These are phyloP conservation scores for Agrochola lychnidis DNA, from an alignment of 2,888 invertebrate species.

Conservation along the genomic window DNA sequence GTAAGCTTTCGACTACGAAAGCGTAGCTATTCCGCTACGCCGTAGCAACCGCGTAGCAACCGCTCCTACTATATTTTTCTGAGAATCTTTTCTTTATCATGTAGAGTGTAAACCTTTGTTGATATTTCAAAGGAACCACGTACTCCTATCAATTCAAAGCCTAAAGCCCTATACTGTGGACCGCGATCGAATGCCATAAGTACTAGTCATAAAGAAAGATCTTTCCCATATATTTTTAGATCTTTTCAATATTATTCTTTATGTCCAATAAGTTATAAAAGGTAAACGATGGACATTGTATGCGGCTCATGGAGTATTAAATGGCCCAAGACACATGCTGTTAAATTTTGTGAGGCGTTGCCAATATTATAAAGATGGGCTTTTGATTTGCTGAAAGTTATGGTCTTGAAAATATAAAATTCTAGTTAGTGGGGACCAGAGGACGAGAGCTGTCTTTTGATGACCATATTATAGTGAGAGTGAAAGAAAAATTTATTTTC, in stretches of 20 bases:
- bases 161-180: slow-evolving; percentile 7
- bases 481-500: not conserved
- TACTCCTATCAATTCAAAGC: slow-evolving; percentile 16
- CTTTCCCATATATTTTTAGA: slow-evolving; percentile 26
- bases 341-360: slow-evolving; percentile 59
- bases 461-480: not conserved
- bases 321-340: slow-evolving; percentile 43
- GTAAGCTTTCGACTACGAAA: slow-evolving; percentile 8
- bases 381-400: slow-evolving; percentile 54
- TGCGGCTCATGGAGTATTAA: slow-evolving; percentile 52
- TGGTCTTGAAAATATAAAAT: slow-evolving; percentile 42
- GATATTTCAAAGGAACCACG: slow-evolving; percentile 19
- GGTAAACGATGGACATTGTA: slow-evolving; percentile 53
- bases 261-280: slow-evolving; percentile 56
- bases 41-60: slow-evolving; percentile 30
- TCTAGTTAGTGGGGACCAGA: slow-evolving; percentile 17
- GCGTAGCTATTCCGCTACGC: slow-evolving; percentile 20
- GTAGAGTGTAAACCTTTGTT: not conserved
- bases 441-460: not conserved
- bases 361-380: slow-evolving; percentile 54
- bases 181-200: slow-evolving; percentile 17
- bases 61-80: not conserved
- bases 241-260: slow-evolving; percentile 48
- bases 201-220: slow-evolving; percentile 31
- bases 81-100: slow-evolving; percentile 28